Conservation (phyloP, 2,113 vertebrate genomes). For the Crotalus viridis region DNA sequence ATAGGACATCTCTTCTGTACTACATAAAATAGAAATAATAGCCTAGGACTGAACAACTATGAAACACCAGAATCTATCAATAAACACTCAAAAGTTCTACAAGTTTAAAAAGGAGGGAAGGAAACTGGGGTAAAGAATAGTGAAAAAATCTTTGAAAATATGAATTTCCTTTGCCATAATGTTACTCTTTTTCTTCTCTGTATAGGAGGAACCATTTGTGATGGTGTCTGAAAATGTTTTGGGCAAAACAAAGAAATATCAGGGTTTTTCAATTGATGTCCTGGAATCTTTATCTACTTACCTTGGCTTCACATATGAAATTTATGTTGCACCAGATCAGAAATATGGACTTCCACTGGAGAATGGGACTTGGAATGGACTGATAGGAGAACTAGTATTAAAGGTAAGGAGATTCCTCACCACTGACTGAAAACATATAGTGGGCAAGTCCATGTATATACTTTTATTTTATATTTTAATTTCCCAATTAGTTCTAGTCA, state of each 20-base stretch:
- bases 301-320: constrained; percentile 97
- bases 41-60: neutral
- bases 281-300: constrained; percentile 94
- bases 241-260: constrained; percentile 97
- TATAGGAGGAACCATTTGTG: constrained; percentile 97
- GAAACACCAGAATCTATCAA: neutral
- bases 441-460: neutral
- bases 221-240: constrained; percentile 99
- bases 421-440: neutral
- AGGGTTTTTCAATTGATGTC: constrained; percentile 95
- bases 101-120: neutral
- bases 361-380: constrained; percentile 93
- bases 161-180: constrained; percentile 8
- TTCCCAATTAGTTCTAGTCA: neutral
- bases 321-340: constrained; percentile 94
- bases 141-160: neutral
- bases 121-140: neutral
- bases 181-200: neutral
- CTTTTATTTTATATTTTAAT: too few relatives aligned
- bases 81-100: neutral
- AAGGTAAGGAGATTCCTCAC: constrained; percentile 79
- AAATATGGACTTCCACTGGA: constrained; percentile 93
- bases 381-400: constrained; percentile 93
- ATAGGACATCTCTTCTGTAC: neutral
- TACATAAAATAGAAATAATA: neutral